Conservation (phyloP, 2,113 vertebrate species). For the Macroglossus sobrinus region DNA sequence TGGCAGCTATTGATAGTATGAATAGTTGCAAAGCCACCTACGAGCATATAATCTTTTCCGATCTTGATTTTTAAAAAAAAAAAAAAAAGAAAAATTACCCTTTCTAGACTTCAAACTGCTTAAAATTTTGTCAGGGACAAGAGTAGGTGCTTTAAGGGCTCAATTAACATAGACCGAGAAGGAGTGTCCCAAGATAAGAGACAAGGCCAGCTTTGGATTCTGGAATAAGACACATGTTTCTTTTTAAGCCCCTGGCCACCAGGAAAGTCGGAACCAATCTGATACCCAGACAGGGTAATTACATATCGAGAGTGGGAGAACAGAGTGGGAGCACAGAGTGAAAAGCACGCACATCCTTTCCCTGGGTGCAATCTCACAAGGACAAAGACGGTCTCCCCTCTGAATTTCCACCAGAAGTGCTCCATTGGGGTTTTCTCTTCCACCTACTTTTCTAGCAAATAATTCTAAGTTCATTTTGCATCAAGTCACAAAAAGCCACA, state of each 20-base stretch:
- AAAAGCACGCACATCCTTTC: not conserved
- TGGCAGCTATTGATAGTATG: not conserved
- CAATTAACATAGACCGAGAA: not conserved
- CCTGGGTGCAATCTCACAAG: not conserved
- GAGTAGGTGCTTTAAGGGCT: not conserved
- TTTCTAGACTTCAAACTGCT: constrained; percentile 33
- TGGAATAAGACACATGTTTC: not conserved
- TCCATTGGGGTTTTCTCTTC: not conserved
- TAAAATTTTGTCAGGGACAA: not conserved
- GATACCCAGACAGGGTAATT: not conserved
- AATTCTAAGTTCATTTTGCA: not conserved
- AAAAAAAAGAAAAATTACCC: not conserved
- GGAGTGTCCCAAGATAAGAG: not conserved
- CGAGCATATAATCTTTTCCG: not conserved
- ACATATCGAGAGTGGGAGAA: not conserved
- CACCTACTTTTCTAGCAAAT: not conserved
- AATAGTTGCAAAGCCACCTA: not conserved
- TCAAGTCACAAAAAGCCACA: not conserved
- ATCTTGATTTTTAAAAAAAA: no score
- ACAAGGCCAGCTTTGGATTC: not conserved
- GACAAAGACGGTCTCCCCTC: not conserved
- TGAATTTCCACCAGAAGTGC: not conserved
- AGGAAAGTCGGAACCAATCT: not conserved
- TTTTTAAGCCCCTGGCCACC: not conserved
- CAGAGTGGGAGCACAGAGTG: no score